Evolutionary conservation across 1,140 invertebrate genomes (phyloP), one percentile per base, ranked within the genome.

Genomic region (Drosophila pallidifrons): DNA sequence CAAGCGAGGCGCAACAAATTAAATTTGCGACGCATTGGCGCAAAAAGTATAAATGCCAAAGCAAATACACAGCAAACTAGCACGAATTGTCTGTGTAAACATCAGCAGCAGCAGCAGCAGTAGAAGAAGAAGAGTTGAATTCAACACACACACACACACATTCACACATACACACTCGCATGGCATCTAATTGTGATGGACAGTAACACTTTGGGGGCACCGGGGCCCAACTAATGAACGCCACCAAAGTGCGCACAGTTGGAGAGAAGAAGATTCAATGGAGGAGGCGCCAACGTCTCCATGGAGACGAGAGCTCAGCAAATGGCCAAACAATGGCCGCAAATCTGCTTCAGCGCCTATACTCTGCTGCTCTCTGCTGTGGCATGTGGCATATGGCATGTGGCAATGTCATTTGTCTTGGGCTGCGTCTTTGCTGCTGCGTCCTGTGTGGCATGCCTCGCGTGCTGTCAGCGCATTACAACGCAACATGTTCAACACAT

Each of bases 401-500:
- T 68, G 81, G 77, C 75, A 79, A 13, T 89, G 85, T 89, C 85
- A 90, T 89, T 89, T 90, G 78, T 89, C 81, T 89, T 71, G 25
- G 70, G 49, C 58, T 64, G 46, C 35, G 10, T 79, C 54, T 66
- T 59, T 16, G 16, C 47, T 54, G 16, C 5, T 32, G 43, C 43
- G 59, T 75, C 49, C 51, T 64, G 52, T 55, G 46, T 66, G 41
- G 69, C 68, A 71, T 52, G 59, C 69, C 70, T 88, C 72, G 85
- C 86, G 85, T 89, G 85, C 77, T 81, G 85, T 81, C 81, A 89
- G 69, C 85, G 83, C 85, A 89, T 89, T 89, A 89, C 61, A 11
- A 46, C 71, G 72, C 86, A 89, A 79, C 75, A 89, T 89, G 85
- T 74, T 81, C 86, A 89, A 68, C 85, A 89, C 85, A 89, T 89